Conservation (phyloP, 2,797 vertebrate genomes). For the Dendrocincla fuliginosa region DNA sequence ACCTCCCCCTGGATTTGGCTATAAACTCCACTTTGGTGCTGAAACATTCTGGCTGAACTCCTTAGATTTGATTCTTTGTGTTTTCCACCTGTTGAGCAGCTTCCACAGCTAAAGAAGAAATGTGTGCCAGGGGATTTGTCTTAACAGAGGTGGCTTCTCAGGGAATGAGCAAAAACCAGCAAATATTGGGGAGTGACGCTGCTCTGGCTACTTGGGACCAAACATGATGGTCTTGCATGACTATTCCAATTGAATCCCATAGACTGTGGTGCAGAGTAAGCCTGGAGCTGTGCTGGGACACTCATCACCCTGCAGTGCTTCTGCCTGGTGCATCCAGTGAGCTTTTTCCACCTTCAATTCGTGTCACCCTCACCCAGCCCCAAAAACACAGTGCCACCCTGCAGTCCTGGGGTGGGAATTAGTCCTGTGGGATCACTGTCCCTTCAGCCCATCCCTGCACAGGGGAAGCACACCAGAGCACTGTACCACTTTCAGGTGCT, state of each 20-base stretch:
- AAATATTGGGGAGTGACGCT: not conserved
- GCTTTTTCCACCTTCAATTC: not conserved
- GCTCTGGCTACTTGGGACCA: not conserved
- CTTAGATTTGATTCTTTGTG: not conserved
- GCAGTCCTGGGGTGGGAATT: not conserved
- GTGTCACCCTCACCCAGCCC: not conserved
- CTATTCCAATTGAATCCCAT: not conserved
- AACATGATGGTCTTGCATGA: not conserved
- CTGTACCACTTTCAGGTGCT: not conserved
- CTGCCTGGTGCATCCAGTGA: not conserved
- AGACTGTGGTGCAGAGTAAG: not conserved
- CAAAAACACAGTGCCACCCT: not conserved
- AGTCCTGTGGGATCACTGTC: not conserved
- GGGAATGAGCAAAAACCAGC: not conserved
- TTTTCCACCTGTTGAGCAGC: not conserved
- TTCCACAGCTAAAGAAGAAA: not conserved
- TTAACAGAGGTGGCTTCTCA: not conserved
- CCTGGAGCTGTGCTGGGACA: not conserved
- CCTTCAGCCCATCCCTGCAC: not conserved
- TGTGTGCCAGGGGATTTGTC: not conserved
- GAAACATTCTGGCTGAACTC: not conserved
- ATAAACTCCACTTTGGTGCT: not conserved
- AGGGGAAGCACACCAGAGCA: not conserved
- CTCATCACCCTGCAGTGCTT: not conserved
- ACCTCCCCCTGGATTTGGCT: not conserved